These are phyloP conservation scores for Sebastes itinus DNA, from an alignment of 2,797 vertebrate species.

Conservation along the genomic window DNA sequence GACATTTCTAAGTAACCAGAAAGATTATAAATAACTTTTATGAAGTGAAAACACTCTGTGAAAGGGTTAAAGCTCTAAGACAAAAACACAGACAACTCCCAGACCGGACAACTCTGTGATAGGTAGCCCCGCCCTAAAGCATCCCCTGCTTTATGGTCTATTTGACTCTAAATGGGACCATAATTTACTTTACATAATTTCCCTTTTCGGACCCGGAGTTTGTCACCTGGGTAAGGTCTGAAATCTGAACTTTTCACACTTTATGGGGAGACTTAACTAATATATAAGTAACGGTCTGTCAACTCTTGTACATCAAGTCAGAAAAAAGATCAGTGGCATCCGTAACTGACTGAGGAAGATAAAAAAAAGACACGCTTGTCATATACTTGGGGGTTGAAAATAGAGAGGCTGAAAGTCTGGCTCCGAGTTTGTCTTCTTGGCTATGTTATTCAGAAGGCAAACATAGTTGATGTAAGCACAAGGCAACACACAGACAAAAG, in stretches of 20 bases:
- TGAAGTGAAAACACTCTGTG: too few species aligned
- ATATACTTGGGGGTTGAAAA: background rate
- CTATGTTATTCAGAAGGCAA: slow-evolving; percentile 24
- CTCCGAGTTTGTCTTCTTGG: slow-evolving; percentile 22
- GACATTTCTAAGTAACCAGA: too few species aligned
- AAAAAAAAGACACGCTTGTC: background rate
- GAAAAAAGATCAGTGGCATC: background rate
- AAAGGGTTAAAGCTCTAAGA: too few species aligned
- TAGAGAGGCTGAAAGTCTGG: background rate
- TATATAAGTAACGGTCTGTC: background rate
- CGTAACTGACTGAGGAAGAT: background rate
- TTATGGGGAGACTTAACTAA: background rate
- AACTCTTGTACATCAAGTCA: background rate
- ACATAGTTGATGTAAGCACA: slow-evolving; percentile 59
- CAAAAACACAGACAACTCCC: too few species aligned
- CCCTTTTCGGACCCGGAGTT: too few species aligned
- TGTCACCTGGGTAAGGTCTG: background rate
- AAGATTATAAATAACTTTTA: too few species aligned
- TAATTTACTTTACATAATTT: too few species aligned
- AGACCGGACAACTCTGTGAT: too few species aligned
- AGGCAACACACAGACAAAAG: slow-evolving; percentile 60
- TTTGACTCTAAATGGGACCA: too few species aligned
- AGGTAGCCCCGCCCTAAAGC: too few species aligned
- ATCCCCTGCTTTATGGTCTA: too few species aligned
- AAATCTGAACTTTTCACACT: background rate